These are phyloP conservation scores for Phrynosoma blainvillii DNA, from an alignment of 2,113 vertebrate genomes.

Conservation along the genomic window DNA sequence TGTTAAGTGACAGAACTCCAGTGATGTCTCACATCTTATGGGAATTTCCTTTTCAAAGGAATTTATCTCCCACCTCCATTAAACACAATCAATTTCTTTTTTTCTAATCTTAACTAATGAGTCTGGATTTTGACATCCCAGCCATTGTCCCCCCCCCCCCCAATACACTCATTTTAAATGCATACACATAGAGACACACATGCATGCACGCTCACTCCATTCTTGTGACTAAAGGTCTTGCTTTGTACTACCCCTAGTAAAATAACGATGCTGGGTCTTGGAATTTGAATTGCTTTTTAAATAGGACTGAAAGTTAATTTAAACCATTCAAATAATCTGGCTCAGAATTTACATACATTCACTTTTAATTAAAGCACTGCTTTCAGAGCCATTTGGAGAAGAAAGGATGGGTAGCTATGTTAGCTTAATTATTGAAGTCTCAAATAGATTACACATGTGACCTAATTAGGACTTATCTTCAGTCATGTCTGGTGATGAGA, in stretches of 20 bases:
- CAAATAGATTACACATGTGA: neutral
- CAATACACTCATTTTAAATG: constrained; percentile 3
- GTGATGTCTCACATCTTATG: neutral
- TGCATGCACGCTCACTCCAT: neutral
- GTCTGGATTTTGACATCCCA: neutral
- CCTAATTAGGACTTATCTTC: constrained; percentile 19
- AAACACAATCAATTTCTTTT: neutral
- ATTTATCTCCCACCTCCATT: neutral
- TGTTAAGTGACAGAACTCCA: neutral
- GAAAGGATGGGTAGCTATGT: neutral
- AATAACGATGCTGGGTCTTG: neutral
- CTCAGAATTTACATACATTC: constrained; percentile 17
- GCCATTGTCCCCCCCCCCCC: no score
- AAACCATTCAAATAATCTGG: neutral
- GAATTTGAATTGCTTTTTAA: constrained; percentile 25
- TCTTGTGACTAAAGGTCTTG: neutral
- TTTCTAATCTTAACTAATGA: neutral
- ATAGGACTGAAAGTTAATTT: constrained; percentile 2
- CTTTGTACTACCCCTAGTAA: neutral
- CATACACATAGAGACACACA: neutral
- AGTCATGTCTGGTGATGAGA: neutral
- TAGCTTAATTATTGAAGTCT: constrained; percentile 9
- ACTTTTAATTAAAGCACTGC: constrained; percentile 15
- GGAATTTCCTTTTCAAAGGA: neutral
- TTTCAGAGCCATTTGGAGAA: neutral